A percentile compares a stretch with the other conserved stretches of the same genome.
These are phyloP conservation scores for Chrysaora quinquecirrha DNA, from an alignment of 30 jellyfish, hydroid and myxozoan genomes.

Conservation along the genomic window DNA sequence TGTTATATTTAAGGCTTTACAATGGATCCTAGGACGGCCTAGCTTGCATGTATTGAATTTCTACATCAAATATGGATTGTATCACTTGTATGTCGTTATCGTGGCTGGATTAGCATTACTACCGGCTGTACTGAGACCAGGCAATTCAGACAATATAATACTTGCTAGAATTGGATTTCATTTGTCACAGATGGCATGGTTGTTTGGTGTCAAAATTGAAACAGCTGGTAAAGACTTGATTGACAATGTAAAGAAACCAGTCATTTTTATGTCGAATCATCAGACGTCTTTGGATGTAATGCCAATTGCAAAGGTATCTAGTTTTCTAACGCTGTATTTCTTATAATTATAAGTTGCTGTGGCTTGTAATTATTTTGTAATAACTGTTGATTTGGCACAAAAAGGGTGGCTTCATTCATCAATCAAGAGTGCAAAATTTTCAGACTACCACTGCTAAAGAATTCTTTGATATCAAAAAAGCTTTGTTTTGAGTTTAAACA, in stretches of 20 bases:
- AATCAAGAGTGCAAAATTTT: too few relatives aligned
- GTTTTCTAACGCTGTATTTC: too few relatives aligned
- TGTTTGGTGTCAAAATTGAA: slow-evolving; percentile 61
- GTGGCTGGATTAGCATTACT: slow-evolving; percentile 33
- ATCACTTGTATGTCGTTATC: slow-evolving; percentile 27
- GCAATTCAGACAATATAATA: slow-evolving; percentile 65
- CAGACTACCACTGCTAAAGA: too few relatives aligned
- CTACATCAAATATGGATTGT: slow-evolving; percentile 56
- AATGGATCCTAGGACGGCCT: neutral
- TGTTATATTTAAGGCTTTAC: neutral
- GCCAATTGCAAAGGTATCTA: slow-evolving; percentile 56
- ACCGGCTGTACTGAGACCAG: slow-evolving; percentile 66
- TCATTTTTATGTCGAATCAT: slow-evolving; percentile 77
- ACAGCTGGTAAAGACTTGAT: slow-evolving; percentile 54
- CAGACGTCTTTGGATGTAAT: slow-evolving; percentile 81
- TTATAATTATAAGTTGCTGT: too few relatives aligned
- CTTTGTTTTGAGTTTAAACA: too few relatives aligned
- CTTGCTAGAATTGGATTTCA: slow-evolving; percentile 35
- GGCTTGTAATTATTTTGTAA: too few relatives aligned
- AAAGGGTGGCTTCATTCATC: too few relatives aligned
- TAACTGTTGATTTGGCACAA: too few relatives aligned
- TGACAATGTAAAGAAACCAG: slow-evolving; percentile 39
- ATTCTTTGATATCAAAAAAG: too few relatives aligned
- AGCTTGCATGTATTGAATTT: slow-evolving; percentile 23
- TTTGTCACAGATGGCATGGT: slow-evolving; percentile 39